phyloP scores from a whole-genome alignment of 2,888 invertebrate genomes.

The Sphecodes monilicornis region DNA sequence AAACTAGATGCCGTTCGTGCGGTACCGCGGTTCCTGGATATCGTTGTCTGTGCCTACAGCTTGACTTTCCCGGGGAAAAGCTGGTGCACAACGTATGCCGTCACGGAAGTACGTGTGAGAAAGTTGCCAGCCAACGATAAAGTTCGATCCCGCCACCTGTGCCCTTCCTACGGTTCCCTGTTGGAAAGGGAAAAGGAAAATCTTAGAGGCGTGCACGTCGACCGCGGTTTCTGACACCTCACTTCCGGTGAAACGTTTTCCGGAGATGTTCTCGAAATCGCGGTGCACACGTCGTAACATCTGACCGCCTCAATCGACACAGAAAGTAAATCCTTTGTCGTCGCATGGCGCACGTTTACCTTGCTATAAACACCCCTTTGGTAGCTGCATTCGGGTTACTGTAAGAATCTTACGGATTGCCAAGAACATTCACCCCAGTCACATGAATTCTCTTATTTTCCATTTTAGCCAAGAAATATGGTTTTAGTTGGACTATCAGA shows the following conservation, averaged over 20 bases:
- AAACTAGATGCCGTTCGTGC: constrained; percentile 64
- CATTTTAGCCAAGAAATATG: too few species aligned
- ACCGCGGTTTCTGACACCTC: not conserved
- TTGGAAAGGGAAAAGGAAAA: not conserved
- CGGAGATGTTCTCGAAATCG: too few species aligned
- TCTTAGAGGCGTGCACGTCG: not conserved
- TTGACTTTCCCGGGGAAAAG: constrained; percentile 35
- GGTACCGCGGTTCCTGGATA: constrained; percentile 16
- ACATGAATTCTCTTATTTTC: too few species aligned
- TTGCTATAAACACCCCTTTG: not conserved
- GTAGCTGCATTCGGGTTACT: not conserved
- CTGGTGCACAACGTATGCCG: constrained; percentile 19
- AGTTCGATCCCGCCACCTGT: constrained; percentile 46
- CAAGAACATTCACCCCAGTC: too few species aligned
- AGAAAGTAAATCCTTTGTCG: not conserved
- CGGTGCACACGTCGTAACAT: not conserved
- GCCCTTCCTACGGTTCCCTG: constrained; percentile 34
- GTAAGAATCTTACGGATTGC: too few species aligned
- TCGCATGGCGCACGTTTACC: not conserved
- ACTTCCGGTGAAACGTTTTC: not conserved
- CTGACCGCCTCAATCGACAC: not conserved
- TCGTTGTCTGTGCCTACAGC: constrained; percentile 22
- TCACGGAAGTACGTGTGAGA: constrained; percentile 34
- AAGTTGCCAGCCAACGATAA: constrained; percentile 41
- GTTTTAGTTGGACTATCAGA: too few species aligned